phyloP scores from a whole-genome alignment of 1,140 invertebrate genomes.

The Caenorhabditis brenneri region DNA sequence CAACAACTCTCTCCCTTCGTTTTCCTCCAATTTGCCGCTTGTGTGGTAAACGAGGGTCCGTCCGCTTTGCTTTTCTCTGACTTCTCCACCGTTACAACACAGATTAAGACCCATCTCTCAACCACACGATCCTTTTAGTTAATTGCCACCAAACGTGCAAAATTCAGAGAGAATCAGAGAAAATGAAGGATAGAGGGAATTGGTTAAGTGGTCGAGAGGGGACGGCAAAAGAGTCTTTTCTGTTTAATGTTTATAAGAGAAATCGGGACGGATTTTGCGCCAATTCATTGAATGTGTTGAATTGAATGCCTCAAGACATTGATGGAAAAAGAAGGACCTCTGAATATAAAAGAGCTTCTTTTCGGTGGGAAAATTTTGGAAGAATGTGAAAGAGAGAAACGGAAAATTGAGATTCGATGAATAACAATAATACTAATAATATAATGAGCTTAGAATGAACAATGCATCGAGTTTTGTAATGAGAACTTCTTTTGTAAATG shows the following conservation, averaged over 20 bases:
- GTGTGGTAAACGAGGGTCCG: background rate
- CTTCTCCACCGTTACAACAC: background rate
- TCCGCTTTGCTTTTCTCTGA: background rate
- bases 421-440: background rate
- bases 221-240: too few relatives aligned
- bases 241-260: background rate
- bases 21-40: slow-evolving; percentile 14
- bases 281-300: background rate
- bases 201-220: slow-evolving; percentile 37
- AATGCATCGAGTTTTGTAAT: too few relatives aligned
- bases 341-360: background rate
- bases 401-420: background rate
- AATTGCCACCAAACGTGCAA: slow-evolving; percentile 15
- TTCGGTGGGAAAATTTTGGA: background rate
- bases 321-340: background rate
- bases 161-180: background rate
- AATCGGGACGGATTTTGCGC: background rate
- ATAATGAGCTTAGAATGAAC: background rate
- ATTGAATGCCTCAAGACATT: background rate
- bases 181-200: too few relatives aligned
- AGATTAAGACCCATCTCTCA: background rate
- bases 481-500: too few relatives aligned
- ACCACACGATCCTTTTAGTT: background rate
- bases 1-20: background rate
- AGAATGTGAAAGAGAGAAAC: background rate